A percentile compares a stretch with the other conserved stretches of the same genome.
These are phyloP conservation scores for Aratinga solstitialis DNA, from an alignment of 2,797 vertebrate genomes.

Conservation along the genomic window DNA sequence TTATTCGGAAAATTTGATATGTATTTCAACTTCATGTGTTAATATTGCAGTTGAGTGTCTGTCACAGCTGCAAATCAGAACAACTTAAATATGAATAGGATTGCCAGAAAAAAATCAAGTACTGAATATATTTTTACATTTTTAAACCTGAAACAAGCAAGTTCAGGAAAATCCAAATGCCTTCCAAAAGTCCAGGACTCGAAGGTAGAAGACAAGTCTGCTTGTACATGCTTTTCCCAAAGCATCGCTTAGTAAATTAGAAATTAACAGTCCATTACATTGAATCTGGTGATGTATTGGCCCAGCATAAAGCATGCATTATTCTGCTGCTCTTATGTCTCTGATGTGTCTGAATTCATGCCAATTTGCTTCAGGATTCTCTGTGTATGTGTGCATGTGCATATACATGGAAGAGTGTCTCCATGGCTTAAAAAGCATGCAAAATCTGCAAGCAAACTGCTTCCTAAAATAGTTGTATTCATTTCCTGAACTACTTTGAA, in stretches of 20 bases:
- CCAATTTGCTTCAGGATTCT: background rate
- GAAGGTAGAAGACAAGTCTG: background rate
- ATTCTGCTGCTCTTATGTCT: background rate
- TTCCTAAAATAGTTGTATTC: background rate
- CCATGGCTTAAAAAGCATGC: background rate
- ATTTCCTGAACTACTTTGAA: background rate
- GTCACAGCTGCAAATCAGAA: background rate
- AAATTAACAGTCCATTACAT: background rate
- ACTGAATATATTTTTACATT: background rate
- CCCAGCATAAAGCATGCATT: background rate
- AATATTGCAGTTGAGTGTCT: background rate
- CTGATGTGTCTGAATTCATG: background rate
- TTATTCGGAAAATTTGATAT: background rate
- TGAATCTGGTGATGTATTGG: background rate
- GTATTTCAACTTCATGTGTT: background rate
- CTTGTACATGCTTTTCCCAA: background rate
- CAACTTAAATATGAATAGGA: background rate
- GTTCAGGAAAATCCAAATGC: background rate
- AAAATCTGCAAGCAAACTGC: background rate
- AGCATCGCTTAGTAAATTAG: background rate
- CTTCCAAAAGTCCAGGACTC: background rate
- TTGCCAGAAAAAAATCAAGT: background rate
- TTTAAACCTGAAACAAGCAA: background rate
- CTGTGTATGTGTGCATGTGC: too few relatives aligned
- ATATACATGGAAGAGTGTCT: background rate